phyloP scores from a whole-genome alignment of 2,888 invertebrate genomes.

The Brachyptera risi region DNA sequence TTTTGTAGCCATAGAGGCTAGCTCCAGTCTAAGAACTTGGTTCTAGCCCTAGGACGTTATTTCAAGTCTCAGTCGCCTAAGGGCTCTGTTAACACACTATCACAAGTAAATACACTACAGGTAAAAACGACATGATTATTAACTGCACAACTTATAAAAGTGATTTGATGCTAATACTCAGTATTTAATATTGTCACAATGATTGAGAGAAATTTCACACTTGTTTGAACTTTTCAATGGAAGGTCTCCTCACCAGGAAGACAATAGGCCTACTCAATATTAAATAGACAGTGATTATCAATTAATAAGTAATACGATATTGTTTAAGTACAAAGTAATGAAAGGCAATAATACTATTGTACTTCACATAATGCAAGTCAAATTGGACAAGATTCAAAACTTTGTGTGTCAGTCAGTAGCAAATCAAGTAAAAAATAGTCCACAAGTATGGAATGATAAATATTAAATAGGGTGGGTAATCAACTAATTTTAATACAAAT shows the following conservation, averaged over 20 bases:
- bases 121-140: not conserved
- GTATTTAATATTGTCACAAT: constrained; percentile 30
- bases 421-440: no score
- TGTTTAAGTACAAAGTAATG: constrained; percentile 20
- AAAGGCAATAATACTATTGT: constrained; percentile 18
- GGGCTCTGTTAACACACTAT: not conserved
- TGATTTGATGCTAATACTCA: constrained; percentile 19
- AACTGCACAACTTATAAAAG: not conserved
- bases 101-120: not conserved
- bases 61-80: not conserved
- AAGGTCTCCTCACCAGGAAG: constrained; percentile 23
- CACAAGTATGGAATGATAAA: not conserved
- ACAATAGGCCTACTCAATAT: constrained; percentile 1
- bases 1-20: no score
- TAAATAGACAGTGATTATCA: no score
- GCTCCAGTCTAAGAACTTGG: no score
- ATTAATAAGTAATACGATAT: not conserved
- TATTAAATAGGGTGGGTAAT: not conserved
- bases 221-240: constrained; percentile 25
- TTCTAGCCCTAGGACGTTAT: not conserved
- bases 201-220: constrained; percentile 27
- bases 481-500: not conserved
- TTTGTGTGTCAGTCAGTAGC: no score
- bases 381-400: no score
- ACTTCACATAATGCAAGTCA: no score